A percentile compares a stretch with the other conserved stretches of the same genome.
Evolutionary conservation across 2,113 vertebrate genomes (phyloP).

Genomic region (Alethe diademata): DNA sequence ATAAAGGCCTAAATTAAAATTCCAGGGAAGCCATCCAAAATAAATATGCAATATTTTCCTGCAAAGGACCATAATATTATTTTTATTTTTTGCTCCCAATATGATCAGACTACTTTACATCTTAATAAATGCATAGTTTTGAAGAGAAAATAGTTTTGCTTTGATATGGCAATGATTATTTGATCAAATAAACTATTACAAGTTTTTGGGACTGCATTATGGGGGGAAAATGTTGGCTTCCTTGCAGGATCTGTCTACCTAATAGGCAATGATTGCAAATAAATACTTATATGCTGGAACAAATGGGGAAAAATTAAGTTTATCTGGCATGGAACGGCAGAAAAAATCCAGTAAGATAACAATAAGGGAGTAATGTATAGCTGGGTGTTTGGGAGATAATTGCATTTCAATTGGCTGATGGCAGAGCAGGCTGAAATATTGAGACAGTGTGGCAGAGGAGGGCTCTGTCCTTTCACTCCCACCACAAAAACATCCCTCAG

Average conservation of each 20-base stretch:
- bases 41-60: constrained; percentile 70
- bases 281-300: constrained; percentile 71
- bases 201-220: constrained; percentile 55
- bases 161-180: constrained; percentile 71
- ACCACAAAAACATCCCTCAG: background rate
- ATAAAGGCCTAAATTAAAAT: constrained; percentile 61
- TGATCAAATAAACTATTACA: constrained; percentile 72
- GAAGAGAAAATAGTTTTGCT: constrained; percentile 66
- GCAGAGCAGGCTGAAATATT: constrained; percentile 27
- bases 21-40: constrained; percentile 69
- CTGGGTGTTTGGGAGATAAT: constrained; percentile 34
- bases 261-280: constrained; percentile 72
- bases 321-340: constrained; percentile 61
- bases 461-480: background rate
- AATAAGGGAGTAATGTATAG: background rate
- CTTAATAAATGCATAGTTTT: constrained; percentile 74
- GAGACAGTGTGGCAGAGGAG: constrained; percentile 5
- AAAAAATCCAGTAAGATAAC: background rate
- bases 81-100: constrained; percentile 49
- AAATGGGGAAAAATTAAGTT: constrained; percentile 69
- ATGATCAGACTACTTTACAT: constrained; percentile 70
- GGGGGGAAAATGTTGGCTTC: constrained; percentile 9
- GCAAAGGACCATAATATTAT: constrained; percentile 52
- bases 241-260: constrained; percentile 46
- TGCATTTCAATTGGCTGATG: constrained; percentile 62